phyloP scores from a whole-genome alignment of 2,113 vertebrate species.

The Syngnathus typhle region DNA sequence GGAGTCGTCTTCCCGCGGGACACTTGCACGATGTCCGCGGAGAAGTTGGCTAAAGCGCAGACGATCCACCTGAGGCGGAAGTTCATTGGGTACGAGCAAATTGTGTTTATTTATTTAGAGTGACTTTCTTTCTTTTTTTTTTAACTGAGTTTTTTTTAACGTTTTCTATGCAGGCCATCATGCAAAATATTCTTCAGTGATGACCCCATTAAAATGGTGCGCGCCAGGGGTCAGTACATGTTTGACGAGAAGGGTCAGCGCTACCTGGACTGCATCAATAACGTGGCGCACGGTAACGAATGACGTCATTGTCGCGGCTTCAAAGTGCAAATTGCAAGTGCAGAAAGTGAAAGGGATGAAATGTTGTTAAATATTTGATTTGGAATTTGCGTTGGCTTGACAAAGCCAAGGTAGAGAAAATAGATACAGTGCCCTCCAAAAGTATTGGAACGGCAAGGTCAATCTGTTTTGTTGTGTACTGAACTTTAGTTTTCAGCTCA shows the following conservation, averaged over 20 bases:
- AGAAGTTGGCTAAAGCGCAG: constrained; percentile 74
- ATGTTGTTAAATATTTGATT: too few relatives aligned
- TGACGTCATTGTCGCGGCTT: not conserved
- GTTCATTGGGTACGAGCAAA: constrained; percentile 81
- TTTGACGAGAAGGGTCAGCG: constrained; percentile 82
- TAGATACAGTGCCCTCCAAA: too few relatives aligned
- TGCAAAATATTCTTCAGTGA: constrained; percentile 93
- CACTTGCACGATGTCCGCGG: constrained; percentile 52
- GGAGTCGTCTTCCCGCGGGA: not conserved
- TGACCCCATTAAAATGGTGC: constrained; percentile 91
- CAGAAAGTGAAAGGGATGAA: too few relatives aligned
- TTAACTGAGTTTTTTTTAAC: not conserved
- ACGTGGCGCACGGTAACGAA: constrained; percentile 87
- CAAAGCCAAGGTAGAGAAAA: too few relatives aligned
- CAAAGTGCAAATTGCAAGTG: too few relatives aligned
- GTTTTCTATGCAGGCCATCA: constrained; percentile 75
- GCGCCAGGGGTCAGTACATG: constrained; percentile 89
- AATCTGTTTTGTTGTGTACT: too few relatives aligned
- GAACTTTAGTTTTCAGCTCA: too few relatives aligned
- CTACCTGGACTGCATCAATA: constrained; percentile 96
- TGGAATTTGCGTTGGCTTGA: too few relatives aligned
- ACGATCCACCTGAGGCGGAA: constrained; percentile 81
- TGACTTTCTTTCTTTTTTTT: not conserved
- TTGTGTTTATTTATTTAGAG: not conserved
- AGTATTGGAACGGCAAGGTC: too few relatives aligned